A percentile compares a stretch with the other conserved stretches of the same genome.
phyloP scores from a whole-genome alignment of 1,140 invertebrate genomes.

The Lepeophtheirus salmonis region DNA sequence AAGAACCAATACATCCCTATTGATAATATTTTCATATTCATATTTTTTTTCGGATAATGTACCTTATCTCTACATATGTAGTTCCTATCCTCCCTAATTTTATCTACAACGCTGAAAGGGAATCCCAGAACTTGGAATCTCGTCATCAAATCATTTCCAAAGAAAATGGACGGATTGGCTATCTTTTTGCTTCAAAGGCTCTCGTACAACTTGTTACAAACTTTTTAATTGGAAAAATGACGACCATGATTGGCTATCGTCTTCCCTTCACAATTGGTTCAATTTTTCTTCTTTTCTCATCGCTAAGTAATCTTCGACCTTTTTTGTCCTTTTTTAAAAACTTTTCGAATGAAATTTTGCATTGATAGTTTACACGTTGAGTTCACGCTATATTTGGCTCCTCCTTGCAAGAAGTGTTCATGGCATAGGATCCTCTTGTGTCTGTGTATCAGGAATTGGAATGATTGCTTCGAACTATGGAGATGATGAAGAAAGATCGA shows the following conservation, averaged over 20 bases:
- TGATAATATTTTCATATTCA: neutral
- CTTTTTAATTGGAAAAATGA: slow-evolving; percentile 27
- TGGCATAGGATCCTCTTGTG: slow-evolving; percentile 62
- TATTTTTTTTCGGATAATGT: too few relatives aligned
- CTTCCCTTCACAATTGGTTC: slow-evolving; percentile 58
- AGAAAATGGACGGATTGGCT: neutral
- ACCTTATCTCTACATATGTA: neutral
- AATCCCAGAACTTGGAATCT: neutral
- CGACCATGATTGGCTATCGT: slow-evolving; percentile 47
- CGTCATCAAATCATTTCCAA: neutral
- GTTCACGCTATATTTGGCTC: slow-evolving; percentile 46
- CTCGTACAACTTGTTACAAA: neutral
- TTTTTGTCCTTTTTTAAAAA: too few relatives aligned
- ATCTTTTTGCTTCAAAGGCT: neutral
- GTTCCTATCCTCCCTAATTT: neutral
- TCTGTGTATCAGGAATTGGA: slow-evolving; percentile 41
- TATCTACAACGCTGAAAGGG: neutral
- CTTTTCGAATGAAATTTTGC: too few relatives aligned
- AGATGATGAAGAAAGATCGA: slow-evolving; percentile 38
- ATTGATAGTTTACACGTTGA: slow-evolving; percentile 55
- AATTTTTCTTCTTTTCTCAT: slow-evolving; percentile 58
- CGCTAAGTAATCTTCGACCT: slow-evolving; percentile 38
- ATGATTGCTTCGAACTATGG: slow-evolving; percentile 35
- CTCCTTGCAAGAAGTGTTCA: slow-evolving; percentile 62
- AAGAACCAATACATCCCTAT: neutral